These are phyloP conservation scores for Horisme vitalbata DNA, from an alignment of 2,888 invertebrate species.

Conservation along the genomic window DNA sequence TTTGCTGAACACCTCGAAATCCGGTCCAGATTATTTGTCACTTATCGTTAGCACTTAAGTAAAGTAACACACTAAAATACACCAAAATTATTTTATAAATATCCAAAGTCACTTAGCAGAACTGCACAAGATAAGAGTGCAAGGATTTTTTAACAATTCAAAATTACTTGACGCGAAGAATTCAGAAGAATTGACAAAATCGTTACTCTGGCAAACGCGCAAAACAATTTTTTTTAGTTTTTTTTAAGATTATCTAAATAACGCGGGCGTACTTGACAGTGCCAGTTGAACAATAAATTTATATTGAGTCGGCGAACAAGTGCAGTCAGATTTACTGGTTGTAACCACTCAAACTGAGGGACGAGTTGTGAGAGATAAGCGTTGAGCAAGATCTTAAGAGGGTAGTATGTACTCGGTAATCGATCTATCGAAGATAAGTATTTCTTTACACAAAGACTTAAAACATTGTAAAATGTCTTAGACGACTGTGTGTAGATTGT, in stretches of 20 bases:
- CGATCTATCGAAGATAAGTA: too few relatives aligned
- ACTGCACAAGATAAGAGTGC: background rate
- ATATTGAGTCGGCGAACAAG: constrained; percentile 57
- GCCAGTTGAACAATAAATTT: constrained; percentile 66
- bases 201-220: too few relatives aligned
- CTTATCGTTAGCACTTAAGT: constrained; percentile 10
- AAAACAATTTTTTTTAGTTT: constrained; percentile 6
- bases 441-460: too few relatives aligned
- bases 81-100: background rate
- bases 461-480: too few relatives aligned
- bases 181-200: background rate
- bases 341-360: constrained; percentile 56
- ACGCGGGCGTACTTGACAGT: constrained; percentile 58
- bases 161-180: background rate
- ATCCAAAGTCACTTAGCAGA: background rate
- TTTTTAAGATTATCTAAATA: constrained; percentile 25
- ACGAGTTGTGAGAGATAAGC: constrained; percentile 43
- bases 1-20: constrained; percentile 4
- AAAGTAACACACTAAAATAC: constrained; percentile 11
- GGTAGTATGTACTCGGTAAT: background rate
- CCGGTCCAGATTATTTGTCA: constrained; percentile 5
- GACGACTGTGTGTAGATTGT: too few relatives aligned
- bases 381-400: constrained; percentile 11
- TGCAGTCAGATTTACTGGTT: constrained; percentile 65
- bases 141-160: too few relatives aligned